phyloP scores from a whole-genome alignment of 1,140 invertebrate species.

The Drosophila sproati region DNA sequence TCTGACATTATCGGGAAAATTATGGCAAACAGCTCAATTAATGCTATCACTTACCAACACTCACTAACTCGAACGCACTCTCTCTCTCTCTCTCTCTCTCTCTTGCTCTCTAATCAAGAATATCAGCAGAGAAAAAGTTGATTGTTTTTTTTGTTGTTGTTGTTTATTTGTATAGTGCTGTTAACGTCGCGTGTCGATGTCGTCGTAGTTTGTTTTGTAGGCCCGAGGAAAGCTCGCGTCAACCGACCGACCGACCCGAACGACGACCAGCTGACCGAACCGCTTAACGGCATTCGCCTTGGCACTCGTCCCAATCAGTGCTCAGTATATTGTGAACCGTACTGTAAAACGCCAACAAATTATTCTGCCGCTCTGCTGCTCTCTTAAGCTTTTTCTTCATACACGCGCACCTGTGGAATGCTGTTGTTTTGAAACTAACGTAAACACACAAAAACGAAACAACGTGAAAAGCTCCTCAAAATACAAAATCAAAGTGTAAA shows the following conservation, averaged over 20 bases:
- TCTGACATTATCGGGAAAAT: slow-evolving; percentile 21
- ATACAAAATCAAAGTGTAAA: slow-evolving; percentile 16
- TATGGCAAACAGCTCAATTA: slow-evolving; percentile 40
- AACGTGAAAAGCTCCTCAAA: slow-evolving; percentile 23
- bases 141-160: slow-evolving; percentile 11
- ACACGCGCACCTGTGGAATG: slow-evolving; percentile 51
- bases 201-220: neutral
- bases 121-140: slow-evolving; percentile 20
- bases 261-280: slow-evolving; percentile 34
- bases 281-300: slow-evolving; percentile 32
- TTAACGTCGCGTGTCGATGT: slow-evolving; percentile 27
- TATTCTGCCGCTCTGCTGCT: slow-evolving; percentile 16
- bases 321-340: slow-evolving; percentile 73
- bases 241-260: slow-evolving; percentile 8
- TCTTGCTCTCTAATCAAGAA: slow-evolving; percentile 1
- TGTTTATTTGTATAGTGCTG: slow-evolving; percentile 26
- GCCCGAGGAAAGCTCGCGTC: slow-evolving; percentile 4
- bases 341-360: slow-evolving; percentile 47
- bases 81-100: neutral
- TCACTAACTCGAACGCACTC: neutral
- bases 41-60: slow-evolving; percentile 28
- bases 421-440: slow-evolving; percentile 49
- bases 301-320: slow-evolving; percentile 8
- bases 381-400: slow-evolving; percentile 34
- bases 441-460: slow-evolving; percentile 24